Evolutionary conservation across 2,888 invertebrate genomes (phyloP).

Genomic region (Sesia bembeciformis): DNA sequence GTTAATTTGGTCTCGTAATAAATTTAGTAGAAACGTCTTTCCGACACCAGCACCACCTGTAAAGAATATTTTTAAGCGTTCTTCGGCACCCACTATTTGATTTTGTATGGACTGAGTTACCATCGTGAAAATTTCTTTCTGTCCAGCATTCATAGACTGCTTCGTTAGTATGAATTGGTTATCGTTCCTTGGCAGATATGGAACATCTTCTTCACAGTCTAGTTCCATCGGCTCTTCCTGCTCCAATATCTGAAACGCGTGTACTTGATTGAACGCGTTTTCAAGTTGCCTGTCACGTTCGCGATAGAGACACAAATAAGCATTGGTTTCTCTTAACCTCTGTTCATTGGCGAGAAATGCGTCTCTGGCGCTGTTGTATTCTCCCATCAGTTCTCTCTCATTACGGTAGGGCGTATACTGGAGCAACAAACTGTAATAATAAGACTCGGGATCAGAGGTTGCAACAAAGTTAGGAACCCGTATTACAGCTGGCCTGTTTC

Average conservation of each 20-base stretch:
- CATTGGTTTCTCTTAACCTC: conserved; percentile 7
- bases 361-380: conserved; percentile 12
- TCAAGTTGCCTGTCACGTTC: conserved; percentile 8
- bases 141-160: conserved; percentile 7
- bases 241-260: conserved; percentile 14
- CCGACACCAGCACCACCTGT: too few relatives aligned
- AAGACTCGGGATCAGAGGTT: too few relatives aligned
- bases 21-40: too few relatives aligned
- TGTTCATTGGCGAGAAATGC: conserved; percentile 15
- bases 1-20: too few relatives aligned
- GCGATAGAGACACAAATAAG: conserved; percentile 6
- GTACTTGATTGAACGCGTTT: conserved; percentile 14
- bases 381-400: conserved; percentile 17
- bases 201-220: conserved; percentile 7
- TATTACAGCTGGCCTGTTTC: too few relatives aligned
- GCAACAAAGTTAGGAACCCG: too few relatives aligned
- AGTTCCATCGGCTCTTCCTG: conserved; percentile 4
- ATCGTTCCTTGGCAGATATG: conserved; percentile 11
- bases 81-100: conserved; percentile 16
- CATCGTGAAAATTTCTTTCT: conserved; percentile 6
- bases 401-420: conserved; percentile 18
- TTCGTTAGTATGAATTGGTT: conserved; percentile 10
- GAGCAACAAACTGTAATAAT: conserved; percentile 22
- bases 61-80: conserved; percentile 15
- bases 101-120: too few relatives aligned